Conservation (phyloP, 1,140 invertebrate species). For the Saxidomus purpurata region DNA sequence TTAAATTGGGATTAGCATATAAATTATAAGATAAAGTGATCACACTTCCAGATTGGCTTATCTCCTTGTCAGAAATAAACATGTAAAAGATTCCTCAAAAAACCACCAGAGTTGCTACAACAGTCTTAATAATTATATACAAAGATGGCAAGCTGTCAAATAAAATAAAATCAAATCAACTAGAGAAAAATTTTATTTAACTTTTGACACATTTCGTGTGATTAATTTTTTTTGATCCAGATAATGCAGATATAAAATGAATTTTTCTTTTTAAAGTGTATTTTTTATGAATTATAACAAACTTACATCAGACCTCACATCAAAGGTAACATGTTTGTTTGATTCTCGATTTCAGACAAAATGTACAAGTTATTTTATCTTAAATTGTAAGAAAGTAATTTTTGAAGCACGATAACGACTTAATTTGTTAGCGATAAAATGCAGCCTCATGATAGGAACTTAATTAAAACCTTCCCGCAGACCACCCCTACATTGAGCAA, state of each 20-base stretch:
- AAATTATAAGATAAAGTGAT: slow-evolving; percentile 31
- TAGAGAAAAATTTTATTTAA: not conserved
- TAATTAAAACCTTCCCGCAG: too few species aligned
- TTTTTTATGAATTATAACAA: not conserved
- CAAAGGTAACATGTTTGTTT: not conserved
- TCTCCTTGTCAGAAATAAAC: slow-evolving; percentile 4
- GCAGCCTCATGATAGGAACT: too few species aligned
- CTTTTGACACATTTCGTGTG: not conserved
- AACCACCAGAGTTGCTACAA: not conserved
- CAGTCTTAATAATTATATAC: not conserved
- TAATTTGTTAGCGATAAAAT: not conserved
- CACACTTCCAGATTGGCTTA: slow-evolving; percentile 8
- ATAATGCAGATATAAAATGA: not conserved
- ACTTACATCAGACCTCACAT: not conserved
- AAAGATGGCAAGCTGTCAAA: not conserved
- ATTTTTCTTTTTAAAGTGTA: not conserved
- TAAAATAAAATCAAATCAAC: not conserved
- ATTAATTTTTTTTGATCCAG: not conserved
- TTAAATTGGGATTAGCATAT: slow-evolving; percentile 27
- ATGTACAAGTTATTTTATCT: not conserved
- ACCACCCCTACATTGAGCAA: too few species aligned
- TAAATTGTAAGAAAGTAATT: not conserved
- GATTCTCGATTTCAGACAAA: not conserved
- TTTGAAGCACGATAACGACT: not conserved
- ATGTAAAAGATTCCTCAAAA: not conserved